Conservation (phyloP, 1,140 invertebrate species). For the Drosophila grimshawi region DNA sequence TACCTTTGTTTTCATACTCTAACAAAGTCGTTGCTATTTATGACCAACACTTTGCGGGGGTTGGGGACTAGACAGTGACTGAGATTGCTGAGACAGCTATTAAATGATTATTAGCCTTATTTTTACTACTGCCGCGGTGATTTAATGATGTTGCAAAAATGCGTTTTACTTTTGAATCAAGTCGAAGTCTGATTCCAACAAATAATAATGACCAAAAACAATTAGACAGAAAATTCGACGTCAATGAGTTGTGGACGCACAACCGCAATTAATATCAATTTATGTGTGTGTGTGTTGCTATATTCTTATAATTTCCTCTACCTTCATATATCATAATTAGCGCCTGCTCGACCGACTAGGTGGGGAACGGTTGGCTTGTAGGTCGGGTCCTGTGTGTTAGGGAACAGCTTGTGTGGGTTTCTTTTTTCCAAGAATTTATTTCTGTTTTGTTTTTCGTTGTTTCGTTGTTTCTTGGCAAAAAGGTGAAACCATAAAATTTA, state of each 20-base stretch:
- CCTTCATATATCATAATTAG: slow-evolving; percentile 78
- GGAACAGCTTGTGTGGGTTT: background rate
- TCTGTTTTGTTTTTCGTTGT: background rate
- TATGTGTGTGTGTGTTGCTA: slow-evolving; percentile 56
- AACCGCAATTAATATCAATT: slow-evolving; percentile 78
- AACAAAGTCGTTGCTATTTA: slow-evolving; percentile 59
- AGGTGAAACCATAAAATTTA: slow-evolving; percentile 58
- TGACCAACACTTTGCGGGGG: slow-evolving; percentile 59
- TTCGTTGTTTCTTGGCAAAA: slow-evolving; percentile 12
- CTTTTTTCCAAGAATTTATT: slow-evolving; percentile 6
- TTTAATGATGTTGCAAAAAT: slow-evolving; percentile 69
- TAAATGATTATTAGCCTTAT: slow-evolving; percentile 76
- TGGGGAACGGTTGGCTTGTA: background rate
- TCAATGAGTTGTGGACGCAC: slow-evolving; percentile 44
- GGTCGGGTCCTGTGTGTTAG: background rate
- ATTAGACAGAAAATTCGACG: slow-evolving; percentile 52
- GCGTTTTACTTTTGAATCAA: slow-evolving; percentile 33
- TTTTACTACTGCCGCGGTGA: slow-evolving; percentile 34
- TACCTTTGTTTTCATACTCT: slow-evolving; percentile 2
- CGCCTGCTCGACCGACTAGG: slow-evolving; percentile 32
- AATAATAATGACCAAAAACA: slow-evolving; percentile 69
- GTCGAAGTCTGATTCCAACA: slow-evolving; percentile 4
- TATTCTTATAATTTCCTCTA: slow-evolving; percentile 41
- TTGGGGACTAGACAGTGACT: slow-evolving; percentile 20
- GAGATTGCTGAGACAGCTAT: slow-evolving; percentile 44